These are phyloP conservation scores for Catostomus latipinnis DNA, from an alignment of 2,797 vertebrate species.

Conservation along the genomic window DNA sequence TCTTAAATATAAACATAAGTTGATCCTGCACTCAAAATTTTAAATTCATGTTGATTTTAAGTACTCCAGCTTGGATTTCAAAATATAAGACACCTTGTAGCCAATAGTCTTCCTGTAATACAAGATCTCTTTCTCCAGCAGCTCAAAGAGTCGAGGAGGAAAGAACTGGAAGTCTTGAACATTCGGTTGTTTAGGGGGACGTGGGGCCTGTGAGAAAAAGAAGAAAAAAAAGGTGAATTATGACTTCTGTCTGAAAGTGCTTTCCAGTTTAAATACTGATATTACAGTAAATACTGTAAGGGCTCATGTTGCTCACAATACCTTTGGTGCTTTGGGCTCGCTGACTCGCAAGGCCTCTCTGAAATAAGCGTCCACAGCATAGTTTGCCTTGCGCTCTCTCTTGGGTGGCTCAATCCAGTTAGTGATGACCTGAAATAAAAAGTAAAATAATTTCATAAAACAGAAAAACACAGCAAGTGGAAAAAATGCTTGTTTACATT, in stretches of 20 bases:
- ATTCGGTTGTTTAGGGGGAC: constrained; percentile 98
- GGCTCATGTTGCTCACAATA: constrained; percentile 58
- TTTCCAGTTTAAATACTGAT: neutral
- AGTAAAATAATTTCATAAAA: no score
- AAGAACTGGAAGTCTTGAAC: constrained; percentile 99
- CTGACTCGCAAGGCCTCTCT: constrained; percentile 97
- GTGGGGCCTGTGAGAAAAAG: constrained; percentile 84
- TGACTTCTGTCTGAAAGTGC: neutral
- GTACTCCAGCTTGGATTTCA: neutral
- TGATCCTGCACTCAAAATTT: no score
- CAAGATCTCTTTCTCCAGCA: constrained; percentile 97
- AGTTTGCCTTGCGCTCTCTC: constrained; percentile 97
- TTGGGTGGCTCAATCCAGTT: constrained; percentile 99
- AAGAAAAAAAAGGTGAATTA: neutral
- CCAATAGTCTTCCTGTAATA: constrained; percentile 99
- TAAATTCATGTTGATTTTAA: no score
- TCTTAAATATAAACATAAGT: no score
- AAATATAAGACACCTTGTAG: constrained; percentile 86
- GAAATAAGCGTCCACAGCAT: constrained; percentile 98
- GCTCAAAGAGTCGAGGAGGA: constrained; percentile 96
- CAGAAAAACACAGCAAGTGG: no score
- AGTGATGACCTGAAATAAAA: constrained; percentile 86
- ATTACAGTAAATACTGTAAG: neutral
- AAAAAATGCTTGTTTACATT: neutral
- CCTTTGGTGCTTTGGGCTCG: constrained; percentile 98